A percentile compares a stretch with the other conserved stretches of the same genome.
Conservation (phyloP, 2,797 vertebrate genomes). For the Sphenopsis melanotis region DNA sequence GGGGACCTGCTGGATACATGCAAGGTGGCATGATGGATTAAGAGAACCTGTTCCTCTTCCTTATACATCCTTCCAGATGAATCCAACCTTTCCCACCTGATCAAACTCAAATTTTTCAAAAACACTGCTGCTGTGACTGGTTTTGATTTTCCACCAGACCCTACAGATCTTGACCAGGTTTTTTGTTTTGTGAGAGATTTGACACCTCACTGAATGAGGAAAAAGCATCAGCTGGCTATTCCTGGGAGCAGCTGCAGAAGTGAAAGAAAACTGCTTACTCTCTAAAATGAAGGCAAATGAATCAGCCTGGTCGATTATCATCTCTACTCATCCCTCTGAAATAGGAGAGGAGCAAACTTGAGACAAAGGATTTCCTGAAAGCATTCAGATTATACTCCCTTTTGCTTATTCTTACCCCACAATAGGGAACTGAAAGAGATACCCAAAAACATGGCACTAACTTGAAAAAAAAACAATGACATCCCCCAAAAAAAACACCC, state of each 20-base stretch:
- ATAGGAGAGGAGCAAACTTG: neutral
- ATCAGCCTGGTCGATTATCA: neutral
- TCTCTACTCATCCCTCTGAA: neutral
- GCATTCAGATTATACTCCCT: neutral
- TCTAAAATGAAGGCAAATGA: slow-evolving; percentile 4
- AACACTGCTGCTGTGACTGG: neutral
- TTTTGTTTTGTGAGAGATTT: neutral
- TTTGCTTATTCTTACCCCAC: neutral
- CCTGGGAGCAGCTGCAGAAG: slow-evolving; percentile 16
- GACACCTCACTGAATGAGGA: neutral
- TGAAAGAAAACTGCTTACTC: neutral
- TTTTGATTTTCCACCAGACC: neutral
- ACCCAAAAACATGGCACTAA: neutral
- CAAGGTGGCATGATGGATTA: neutral
- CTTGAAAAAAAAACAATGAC: neutral
- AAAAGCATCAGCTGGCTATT: neutral
- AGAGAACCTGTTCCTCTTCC: neutral
- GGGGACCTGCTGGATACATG: neutral
- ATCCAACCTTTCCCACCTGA: neutral
- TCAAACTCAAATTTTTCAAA: neutral
- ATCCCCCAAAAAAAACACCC: fast-evolving
- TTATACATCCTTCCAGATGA: neutral
- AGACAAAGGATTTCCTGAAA: neutral
- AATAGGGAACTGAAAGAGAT: neutral
- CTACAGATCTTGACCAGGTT: neutral